Evolutionary conservation across 1,140 invertebrate genomes (phyloP), one percentile per base, ranked within the genome.

Genomic region (Temnothorax longispinosus): DNA sequence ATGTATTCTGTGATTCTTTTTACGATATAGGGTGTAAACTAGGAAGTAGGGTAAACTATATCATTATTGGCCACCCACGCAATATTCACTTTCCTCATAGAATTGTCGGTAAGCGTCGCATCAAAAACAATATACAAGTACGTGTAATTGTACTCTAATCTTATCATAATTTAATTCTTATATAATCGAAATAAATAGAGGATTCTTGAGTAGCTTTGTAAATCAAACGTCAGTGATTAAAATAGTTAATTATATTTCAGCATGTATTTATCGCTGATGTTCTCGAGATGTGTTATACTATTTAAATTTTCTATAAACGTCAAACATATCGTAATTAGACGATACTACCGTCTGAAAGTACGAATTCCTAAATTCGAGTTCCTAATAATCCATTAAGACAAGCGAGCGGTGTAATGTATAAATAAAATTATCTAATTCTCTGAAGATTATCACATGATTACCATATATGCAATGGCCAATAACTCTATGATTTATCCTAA

Each of bases 1-100:
- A 88, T 90, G 88, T 91, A 91, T 89, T 84, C 10, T 82, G 88
- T 76, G 82, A 86, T 90, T 93, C 54, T 85, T 86, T 84, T 65
- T 65, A 65, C 4, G 64, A 69, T 69, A 56, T 11, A 47, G 67
- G 21, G n/a, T n/a, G 47, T 89, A 58, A 86, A 75, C 65, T 69
- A 69, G 27, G 1, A n/a, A 27, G 11, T 78, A 64, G 75, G 58
- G 27, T 81, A 71, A 81, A 81, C 38, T 81, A 69, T 71, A 81
- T 71, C 15, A 71, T 71, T 81, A 81, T 81, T 81, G 78, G 78
- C 78, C 78, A 60, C 21, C n/a, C 35, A 69, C 54, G 44, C 32
- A 32, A 50, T 65, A 65, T 78, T n/a, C 35, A 21, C 44, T 67
- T 81, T 69, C 13, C 15, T 81, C 21, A 41, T 77, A 62, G 0